A percentile compares a stretch with the other conserved stretches of the same genome.
These are phyloP conservation scores for Montipora sp. DNA, from an alignment of 64 coral and sea anemone genomes.

Conservation along the genomic window DNA sequence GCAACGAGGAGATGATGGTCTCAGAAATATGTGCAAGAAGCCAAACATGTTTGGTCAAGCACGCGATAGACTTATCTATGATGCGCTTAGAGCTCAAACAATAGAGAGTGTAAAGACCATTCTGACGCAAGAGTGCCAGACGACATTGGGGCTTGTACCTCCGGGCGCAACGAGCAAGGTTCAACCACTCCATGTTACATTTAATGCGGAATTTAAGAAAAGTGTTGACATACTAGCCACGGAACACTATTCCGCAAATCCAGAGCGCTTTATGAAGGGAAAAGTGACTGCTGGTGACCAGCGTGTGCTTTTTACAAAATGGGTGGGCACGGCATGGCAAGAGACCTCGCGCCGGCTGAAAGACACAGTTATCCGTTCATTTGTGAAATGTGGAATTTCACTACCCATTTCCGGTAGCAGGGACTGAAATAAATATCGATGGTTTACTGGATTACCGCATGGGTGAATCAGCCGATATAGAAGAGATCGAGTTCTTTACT, in stretches of 20 bases:
- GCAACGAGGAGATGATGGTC: background rate
- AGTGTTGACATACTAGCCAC: background rate
- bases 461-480: too few species aligned
- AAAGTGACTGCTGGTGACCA: background rate
- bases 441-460: background rate
- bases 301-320: conserved; percentile 15
- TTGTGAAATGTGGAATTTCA: too few species aligned
- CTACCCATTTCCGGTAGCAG: conserved; percentile 8
- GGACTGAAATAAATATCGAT: conserved; percentile 28
- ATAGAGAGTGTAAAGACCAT: too few species aligned
- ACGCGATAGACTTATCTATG: conserved; percentile 12
- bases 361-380: too few species aligned
- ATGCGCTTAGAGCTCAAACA: conserved; percentile 5
- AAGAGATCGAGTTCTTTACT: too few species aligned
- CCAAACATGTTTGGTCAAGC: background rate
- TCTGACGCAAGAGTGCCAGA: too few species aligned
- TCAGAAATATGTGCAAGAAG: background rate
- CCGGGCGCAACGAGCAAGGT: too few species aligned
- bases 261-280: background rate
- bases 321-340: background rate
- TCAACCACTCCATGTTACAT: too few species aligned
- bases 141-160: too few species aligned
- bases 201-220: too few species aligned
- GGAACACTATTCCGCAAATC: background rate
- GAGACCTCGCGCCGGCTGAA: too few species aligned